These are phyloP conservation scores for Sebastes schlegelii DNA, from an alignment of 2,113 vertebrate genomes.

Conservation along the genomic window DNA sequence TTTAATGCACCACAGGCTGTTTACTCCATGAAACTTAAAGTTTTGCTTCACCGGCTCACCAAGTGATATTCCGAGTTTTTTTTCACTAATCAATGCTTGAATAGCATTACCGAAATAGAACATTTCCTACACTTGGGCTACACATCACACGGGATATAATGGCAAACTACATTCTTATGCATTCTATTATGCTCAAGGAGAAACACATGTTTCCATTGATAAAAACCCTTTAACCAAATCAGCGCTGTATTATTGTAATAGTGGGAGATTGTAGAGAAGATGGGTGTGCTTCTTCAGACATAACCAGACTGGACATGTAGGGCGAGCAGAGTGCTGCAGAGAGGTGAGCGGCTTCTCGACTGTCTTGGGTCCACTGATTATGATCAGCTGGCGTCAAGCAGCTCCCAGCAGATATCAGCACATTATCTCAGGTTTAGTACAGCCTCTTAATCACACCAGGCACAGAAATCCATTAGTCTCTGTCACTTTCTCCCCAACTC, in stretches of 20 bases:
- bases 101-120: neutral
- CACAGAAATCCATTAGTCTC: conserved; percentile 90
- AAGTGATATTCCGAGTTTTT: neutral
- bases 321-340: conserved; percentile 40
- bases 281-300: conserved; percentile 25
- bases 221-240: conserved; percentile 13
- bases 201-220: conserved; percentile 2
- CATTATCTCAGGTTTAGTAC: conserved; percentile 86
- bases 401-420: conserved; percentile 89
- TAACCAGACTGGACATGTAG: conserved; percentile 30
- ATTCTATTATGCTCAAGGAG: neutral
- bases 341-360: conserved; percentile 58
- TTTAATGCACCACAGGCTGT: conserved; percentile 50
- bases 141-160: neutral
- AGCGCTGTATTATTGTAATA: neutral
- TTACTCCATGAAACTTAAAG: conserved; percentile 31
- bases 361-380: conserved; percentile 77
- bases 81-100: neutral
- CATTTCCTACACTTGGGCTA: neutral
- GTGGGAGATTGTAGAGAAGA: conserved; percentile 9
- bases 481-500: conserved; percentile 86
- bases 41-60: conserved; percentile 22
- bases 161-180: neutral
- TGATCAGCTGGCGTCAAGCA: conserved; percentile 82
- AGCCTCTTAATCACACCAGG: conserved; percentile 85